A percentile compares a stretch with the other conserved stretches of the same genome.
Conservation (phyloP, 1,140 invertebrate species). For the Drosophila pseudoananassae region DNA sequence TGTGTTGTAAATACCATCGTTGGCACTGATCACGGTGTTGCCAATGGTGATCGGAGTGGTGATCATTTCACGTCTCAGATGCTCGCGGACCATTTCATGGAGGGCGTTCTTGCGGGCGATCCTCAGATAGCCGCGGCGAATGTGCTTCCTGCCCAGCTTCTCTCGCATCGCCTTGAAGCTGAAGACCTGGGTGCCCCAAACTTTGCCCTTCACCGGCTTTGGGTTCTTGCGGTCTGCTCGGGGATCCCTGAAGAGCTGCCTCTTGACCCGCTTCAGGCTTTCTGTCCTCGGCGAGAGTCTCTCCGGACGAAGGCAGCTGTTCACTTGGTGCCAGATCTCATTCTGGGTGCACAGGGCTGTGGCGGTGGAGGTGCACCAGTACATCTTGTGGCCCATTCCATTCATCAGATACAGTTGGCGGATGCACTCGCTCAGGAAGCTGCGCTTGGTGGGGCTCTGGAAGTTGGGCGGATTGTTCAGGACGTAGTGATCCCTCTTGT, state of each 20-base stretch:
- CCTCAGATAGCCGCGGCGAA: conserved; percentile 46
- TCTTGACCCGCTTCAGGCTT: conserved; percentile 58
- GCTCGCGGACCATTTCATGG: conserved; percentile 47
- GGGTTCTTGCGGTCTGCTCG: conserved; percentile 27
- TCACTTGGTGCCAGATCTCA: conserved; percentile 57
- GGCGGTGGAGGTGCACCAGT: conserved; percentile 35
- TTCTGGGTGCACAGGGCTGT: conserved; percentile 14
- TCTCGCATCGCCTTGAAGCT: conserved; percentile 47
- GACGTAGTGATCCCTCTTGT: conserved; percentile 61
- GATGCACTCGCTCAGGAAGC: conserved; percentile 70
- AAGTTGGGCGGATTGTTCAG: conserved; percentile 63
- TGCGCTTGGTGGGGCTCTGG: conserved; percentile 52
- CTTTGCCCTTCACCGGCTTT: conserved; percentile 24
- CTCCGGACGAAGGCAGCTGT: conserved; percentile 53
- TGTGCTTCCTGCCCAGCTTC: conserved; percentile 34
- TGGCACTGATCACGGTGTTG: conserved; percentile 45
- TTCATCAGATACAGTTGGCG: conserved; percentile 63
- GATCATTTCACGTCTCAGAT: conserved; percentile 39
- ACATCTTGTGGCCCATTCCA: conserved; percentile 38
- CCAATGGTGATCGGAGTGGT: conserved; percentile 21
- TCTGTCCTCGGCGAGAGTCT: neutral
- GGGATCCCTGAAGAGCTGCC: conserved; percentile 58
- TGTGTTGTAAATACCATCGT: conserved; percentile 46
- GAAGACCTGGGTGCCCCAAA: conserved; percentile 43
- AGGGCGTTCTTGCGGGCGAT: conserved; percentile 24